Base-by-base conservation (phyloP, 1,140 invertebrate genomes). In the Trichomalopsis sarcophagae region DNA sequence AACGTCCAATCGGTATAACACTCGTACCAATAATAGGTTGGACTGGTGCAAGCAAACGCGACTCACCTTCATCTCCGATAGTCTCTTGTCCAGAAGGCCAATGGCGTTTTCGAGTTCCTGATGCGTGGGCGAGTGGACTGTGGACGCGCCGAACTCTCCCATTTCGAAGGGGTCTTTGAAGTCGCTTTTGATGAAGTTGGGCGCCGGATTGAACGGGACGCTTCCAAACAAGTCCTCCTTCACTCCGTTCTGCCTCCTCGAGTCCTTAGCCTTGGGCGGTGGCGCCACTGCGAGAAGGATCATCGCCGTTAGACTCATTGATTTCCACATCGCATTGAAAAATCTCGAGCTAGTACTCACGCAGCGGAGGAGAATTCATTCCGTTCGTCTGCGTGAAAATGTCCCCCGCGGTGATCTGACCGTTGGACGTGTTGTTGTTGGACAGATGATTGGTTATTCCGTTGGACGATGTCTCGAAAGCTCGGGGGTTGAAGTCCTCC, bases 21-120 rank as follows among this genome's bases (percentile, higher is more conserved):
- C 33, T 36, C 5, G 33, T 36, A 36, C 33, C 5, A 6, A 36
- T 36, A 36, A 36, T n/a, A n/a, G 5, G 33, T 36, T 36, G 5
- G 5, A 36, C 33, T 36, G 2, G 33, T 36, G 33, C 33, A 68
- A 71, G 73, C 33, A n/a, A 55, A 73, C 13, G 27, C 71, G 81
- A 68, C 55, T 79, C 79, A 97, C 96, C 95, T 97, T 97, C 96
- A 97, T 97, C 93, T 97, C 97, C 84, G 96, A 92, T 87, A 97
- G 95, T 89, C 95, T 95, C 89, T 96, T 97, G 90, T 97, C 97
- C 88, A 97, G 91, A 83, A 97, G 94, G 78, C 96, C 96, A 87
- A 97, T 96, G 81, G 95, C 95, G 90, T 94, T 95, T 92, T 96
- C 95, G 80, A 96, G 91, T 87, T 96, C 95, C 86, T 95, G 94